Evolutionary conservation across 2,113 vertebrate species (phyloP).

Genomic region (Nibea coibor): DNA sequence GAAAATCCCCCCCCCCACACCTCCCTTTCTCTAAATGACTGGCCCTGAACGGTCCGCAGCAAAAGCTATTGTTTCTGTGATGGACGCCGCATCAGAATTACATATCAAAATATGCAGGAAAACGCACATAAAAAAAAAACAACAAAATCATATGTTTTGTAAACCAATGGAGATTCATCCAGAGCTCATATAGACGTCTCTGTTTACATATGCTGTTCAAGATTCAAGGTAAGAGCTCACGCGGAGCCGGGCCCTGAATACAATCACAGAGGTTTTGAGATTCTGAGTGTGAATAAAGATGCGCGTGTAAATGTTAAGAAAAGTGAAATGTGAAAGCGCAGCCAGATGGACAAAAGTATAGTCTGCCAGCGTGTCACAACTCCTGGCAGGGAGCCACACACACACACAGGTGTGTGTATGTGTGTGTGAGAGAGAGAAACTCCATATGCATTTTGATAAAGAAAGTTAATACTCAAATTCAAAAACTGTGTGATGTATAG

Average conservation of each 20-base stretch:
- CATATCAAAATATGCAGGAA: not conserved
- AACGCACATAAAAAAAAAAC: slow-evolving; percentile 7
- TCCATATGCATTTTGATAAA: slow-evolving; percentile 2
- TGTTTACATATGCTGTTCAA: slow-evolving; percentile 22
- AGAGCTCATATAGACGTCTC: not conserved
- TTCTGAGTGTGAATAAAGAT: slow-evolving; percentile 60
- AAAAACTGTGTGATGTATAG: not conserved
- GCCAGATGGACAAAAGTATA: slow-evolving; percentile 66
- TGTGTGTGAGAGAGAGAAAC: slow-evolving; percentile 1
- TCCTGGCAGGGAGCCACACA: slow-evolving; percentile 52
- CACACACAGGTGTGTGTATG: slow-evolving; percentile 22
- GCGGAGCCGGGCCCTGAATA: slow-evolving; percentile 26
- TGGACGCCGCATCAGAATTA: slow-evolving; percentile 38
- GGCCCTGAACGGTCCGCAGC: slow-evolving; percentile 22
- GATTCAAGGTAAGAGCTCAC: slow-evolving; percentile 41
- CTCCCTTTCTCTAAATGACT: slow-evolving; percentile 63
- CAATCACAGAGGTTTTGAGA: slow-evolving; percentile 23
- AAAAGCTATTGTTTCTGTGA: slow-evolving; percentile 66
- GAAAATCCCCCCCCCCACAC: slow-evolving; percentile 59
- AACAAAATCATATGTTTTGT: not conserved
- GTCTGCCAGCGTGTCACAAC: slow-evolving; percentile 45
- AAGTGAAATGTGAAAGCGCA: slow-evolving; percentile 39
- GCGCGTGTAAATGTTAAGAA: slow-evolving; percentile 37
- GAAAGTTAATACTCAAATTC: not conserved
- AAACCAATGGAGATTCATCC: not conserved